Conservation (phyloP, 1,140 invertebrate genomes). For the Uloborus diversus region DNA sequence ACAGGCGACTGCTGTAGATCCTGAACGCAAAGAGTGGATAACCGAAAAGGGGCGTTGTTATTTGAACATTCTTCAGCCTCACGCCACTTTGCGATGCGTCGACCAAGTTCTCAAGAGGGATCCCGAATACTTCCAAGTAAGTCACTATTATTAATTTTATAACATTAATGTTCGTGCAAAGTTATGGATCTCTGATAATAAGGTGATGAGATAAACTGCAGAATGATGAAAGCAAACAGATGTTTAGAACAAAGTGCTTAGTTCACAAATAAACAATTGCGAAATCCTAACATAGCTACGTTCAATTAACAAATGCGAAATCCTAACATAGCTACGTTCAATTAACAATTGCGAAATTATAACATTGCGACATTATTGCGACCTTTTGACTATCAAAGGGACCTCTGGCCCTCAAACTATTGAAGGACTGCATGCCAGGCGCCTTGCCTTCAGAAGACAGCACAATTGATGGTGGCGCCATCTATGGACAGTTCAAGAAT, state of each 20-base stretch:
- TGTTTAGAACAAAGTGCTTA: neutral
- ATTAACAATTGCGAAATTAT: neutral
- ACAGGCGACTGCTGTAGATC: conserved; percentile 4
- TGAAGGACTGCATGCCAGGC: no score
- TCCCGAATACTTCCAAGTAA: conserved; percentile 33
- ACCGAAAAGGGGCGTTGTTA: conserved; percentile 21
- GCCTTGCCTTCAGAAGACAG: no score
- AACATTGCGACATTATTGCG: neutral
- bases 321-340: neutral
- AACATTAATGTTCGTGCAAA: neutral
- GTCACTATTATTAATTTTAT: neutral
- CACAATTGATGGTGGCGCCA: no score
- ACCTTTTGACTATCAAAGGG: no score
- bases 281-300: neutral
- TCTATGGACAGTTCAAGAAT: no score
- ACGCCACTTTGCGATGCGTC: neutral
- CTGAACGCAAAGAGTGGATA: conserved; percentile 17
- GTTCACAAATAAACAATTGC: neutral
- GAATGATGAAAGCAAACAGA: neutral
- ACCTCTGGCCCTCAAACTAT: no score
- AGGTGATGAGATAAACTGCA: neutral
- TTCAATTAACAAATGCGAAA: neutral
- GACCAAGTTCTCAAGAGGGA: conserved; percentile 1
- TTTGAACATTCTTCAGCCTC: conserved; percentile 29
- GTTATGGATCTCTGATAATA: neutral